phyloP scores from a whole-genome alignment of 2,797 vertebrate species.

The Amphiprion clarkii region DNA sequence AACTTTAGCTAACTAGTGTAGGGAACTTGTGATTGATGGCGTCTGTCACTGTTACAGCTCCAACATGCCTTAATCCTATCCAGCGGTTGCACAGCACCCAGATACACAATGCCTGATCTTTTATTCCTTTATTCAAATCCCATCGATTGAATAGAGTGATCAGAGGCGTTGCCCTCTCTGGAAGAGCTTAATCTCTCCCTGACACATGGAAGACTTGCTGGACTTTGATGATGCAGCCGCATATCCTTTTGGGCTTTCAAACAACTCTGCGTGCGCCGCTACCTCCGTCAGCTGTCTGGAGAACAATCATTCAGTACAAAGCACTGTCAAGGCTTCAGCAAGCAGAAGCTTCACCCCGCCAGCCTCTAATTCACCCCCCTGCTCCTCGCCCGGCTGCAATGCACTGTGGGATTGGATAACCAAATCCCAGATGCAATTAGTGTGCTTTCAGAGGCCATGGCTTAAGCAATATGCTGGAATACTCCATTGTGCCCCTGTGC shows the following conservation, averaged over 20 bases:
- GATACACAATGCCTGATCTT: constrained; percentile 82
- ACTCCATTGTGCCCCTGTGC: constrained; percentile 71
- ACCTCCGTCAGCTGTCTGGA: constrained; percentile 88
- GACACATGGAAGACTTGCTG: constrained; percentile 87
- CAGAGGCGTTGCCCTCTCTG: constrained; percentile 86
- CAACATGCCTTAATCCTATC: constrained; percentile 79
- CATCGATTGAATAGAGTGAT: constrained; percentile 88
- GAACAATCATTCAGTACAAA: constrained; percentile 90
- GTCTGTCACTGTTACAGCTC: constrained; percentile 81
- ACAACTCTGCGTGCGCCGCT: constrained; percentile 79
- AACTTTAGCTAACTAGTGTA: constrained; percentile 86
- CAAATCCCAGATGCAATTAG: constrained; percentile 88
- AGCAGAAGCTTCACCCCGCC: constrained; percentile 82
- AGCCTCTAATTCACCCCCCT: constrained; percentile 83
- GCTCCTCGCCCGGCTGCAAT: constrained; percentile 78
- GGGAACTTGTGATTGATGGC: constrained; percentile 88
- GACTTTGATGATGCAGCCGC: constrained; percentile 88
- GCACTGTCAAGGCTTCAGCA: constrained; percentile 87
- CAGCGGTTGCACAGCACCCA: constrained; percentile 73
- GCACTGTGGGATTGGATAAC: constrained; percentile 85
- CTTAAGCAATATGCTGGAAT: constrained; percentile 81
- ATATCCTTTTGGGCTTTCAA: constrained; percentile 88
- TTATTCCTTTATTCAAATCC: constrained; percentile 87
- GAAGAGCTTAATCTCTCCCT: constrained; percentile 86
- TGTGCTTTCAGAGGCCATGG: constrained; percentile 83